Evolutionary conservation across 2,888 invertebrate species (phyloP).

Genomic region (Pomacea canaliculata): DNA sequence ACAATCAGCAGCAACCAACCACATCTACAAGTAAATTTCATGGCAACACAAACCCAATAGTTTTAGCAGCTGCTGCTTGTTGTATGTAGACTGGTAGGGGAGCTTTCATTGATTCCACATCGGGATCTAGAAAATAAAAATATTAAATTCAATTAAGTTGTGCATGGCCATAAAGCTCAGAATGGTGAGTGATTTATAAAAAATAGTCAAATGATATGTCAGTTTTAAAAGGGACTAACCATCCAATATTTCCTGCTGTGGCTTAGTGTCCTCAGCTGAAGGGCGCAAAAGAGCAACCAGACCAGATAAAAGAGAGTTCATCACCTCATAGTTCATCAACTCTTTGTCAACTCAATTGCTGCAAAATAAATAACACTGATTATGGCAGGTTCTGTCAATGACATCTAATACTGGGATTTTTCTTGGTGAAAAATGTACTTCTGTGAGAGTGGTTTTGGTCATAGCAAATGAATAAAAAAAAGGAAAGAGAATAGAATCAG

Average conservation of each 20-base stretch:
- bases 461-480: neutral
- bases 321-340: slow-evolving; percentile 67
- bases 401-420: neutral
- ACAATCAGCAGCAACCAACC: too few relatives aligned
- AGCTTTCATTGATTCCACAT: slow-evolving; percentile 54
- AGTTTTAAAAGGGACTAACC: slow-evolving; percentile 39
- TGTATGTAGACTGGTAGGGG: slow-evolving; percentile 68
- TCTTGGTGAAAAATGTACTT: neutral
- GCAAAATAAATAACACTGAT: slow-evolving; percentile 29
- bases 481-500: neutral
- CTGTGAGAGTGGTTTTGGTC: neutral
- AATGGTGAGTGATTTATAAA: too few relatives aligned
- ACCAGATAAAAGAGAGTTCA: slow-evolving; percentile 56
- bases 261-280: slow-evolving; percentile 60
- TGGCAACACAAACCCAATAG: slow-evolving; percentile 60
- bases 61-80: slow-evolving; percentile 69
- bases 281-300: slow-evolving; percentile 63
- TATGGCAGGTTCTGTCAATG: neutral
- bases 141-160: too few relatives aligned
- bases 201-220: too few relatives aligned
- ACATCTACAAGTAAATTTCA: too few relatives aligned
- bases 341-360: slow-evolving; percentile 69
- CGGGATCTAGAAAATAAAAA: slow-evolving; percentile 48
- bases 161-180: too few relatives aligned
- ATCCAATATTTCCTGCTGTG: slow-evolving; percentile 57